Evolutionary conservation across 2,113 vertebrate genomes (phyloP), one percentile per base, ranked within the genome.

Genomic region (Bufo bufo): DNA sequence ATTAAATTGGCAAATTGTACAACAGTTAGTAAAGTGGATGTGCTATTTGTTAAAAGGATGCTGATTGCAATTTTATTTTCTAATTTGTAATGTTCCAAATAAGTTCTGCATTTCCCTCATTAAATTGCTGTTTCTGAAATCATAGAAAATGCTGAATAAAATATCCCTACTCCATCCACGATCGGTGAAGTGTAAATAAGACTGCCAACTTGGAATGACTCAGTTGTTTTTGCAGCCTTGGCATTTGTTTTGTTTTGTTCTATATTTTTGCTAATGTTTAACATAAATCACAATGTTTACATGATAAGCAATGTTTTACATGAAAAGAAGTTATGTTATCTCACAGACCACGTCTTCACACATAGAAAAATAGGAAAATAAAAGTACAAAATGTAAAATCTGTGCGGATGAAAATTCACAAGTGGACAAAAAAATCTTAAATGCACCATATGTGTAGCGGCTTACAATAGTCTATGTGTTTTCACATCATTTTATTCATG

Each of bases 1-100:
- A 75, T 82, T 54, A 71, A 74, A 56, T 63, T 82, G 66, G 69
- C 56, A 75, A 87, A 80, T 66, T 69, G 49, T 66, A 71, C 75
- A 86, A 54, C 85, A 87, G 80, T 80, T 87, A 87, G 61, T 71
- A 78, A 81, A 54, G 74, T 69, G 23, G 61, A 78, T 80, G n/a
- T 23, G 50, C 54, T 80, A 80, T 69, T 80, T 71, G 85, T 45
- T 49, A 69, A 65, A 59, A 56, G 33, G 49, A 65, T 12, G 9
- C 49, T 45, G 10, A 85, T 77, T 59, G 11, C 71, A 50, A 50
- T 77, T 77, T 77, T 33, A 33, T 75, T 56, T 43, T 52, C 43
- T 66, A 66, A 69, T 45, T 84, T 71, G 63, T 84, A 20, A 71
- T 52, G 69, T 84, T 69, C 10, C 81, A n/a, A 52, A 66, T 49